Conservation (phyloP, 2,888 invertebrate genomes). For the Microplitis deprimator region DNA sequence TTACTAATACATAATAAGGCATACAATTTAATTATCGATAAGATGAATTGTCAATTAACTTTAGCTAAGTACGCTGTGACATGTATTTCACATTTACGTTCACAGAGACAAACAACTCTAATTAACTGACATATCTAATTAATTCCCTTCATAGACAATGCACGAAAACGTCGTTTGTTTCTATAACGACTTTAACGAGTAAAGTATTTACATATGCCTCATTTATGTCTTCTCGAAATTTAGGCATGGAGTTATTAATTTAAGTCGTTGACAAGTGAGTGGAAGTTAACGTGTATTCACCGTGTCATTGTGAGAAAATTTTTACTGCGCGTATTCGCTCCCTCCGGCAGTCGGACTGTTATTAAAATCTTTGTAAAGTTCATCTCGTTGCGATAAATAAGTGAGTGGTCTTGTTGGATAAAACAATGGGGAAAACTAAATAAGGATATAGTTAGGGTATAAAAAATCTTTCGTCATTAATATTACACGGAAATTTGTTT, state of each 20-base stretch:
- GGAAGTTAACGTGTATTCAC: slow-evolving; percentile 26
- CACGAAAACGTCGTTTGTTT: slow-evolving; percentile 18
- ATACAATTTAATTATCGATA: not conserved
- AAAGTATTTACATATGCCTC: not conserved
- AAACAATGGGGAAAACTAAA: slow-evolving; percentile 51
- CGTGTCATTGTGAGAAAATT: slow-evolving; percentile 5
- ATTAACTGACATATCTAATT: slow-evolving; percentile 7
- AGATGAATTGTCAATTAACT: slow-evolving; percentile 7
- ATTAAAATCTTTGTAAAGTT: slow-evolving; percentile 66
- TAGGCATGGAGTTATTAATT: not conserved
- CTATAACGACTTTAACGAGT: slow-evolving; percentile 17
- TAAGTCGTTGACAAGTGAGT: not conserved
- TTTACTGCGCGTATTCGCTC: slow-evolving; percentile 24
- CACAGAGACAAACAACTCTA: not conserved
- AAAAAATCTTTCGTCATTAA: slow-evolving; percentile 63
- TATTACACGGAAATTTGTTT: slow-evolving; percentile 57
- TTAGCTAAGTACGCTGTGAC: not conserved
- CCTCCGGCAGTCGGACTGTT: slow-evolving; percentile 41
- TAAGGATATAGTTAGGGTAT: slow-evolving; percentile 54
- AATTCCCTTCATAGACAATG: slow-evolving; percentile 9
- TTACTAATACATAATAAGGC: no score
- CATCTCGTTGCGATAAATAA: slow-evolving; percentile 62
- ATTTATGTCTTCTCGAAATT: not conserved
- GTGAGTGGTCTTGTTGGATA: slow-evolving; percentile 56
- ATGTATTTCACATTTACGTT: slow-evolving; percentile 1